A percentile compares a stretch with the other conserved stretches of the same genome.
Evolutionary conservation across 2,797 vertebrate species (phyloP).

Genomic region (Novumbra hubbsi): DNA sequence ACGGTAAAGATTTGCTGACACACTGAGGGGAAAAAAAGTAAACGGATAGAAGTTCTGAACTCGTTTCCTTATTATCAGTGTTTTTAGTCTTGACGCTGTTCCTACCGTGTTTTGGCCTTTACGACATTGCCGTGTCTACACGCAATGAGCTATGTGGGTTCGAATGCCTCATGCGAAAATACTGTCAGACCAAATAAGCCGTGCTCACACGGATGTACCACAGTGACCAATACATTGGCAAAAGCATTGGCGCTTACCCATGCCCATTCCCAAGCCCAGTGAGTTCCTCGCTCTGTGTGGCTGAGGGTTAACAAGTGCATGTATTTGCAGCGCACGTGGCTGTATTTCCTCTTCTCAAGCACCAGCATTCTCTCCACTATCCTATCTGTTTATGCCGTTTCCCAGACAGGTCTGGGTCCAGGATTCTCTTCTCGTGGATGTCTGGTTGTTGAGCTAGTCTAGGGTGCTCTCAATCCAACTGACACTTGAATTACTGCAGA

Average conservation of each 20-base stretch:
- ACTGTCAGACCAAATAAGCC: slow-evolving; percentile 10
- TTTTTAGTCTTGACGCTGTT: slow-evolving; percentile 13
- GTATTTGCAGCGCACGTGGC: no score
- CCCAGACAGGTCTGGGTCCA: not conserved
- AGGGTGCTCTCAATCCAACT: slow-evolving; percentile 44
- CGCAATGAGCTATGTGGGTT: slow-evolving; percentile 13
- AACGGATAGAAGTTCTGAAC: slow-evolving; percentile 13
- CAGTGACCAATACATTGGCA: slow-evolving; percentile 32
- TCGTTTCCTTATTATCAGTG: slow-evolving; percentile 31
- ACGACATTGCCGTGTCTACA: slow-evolving; percentile 36
- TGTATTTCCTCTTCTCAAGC: slow-evolving; percentile 36
- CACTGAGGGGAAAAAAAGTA: slow-evolving; percentile 12
- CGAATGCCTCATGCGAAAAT: slow-evolving; percentile 33
- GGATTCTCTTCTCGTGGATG: not conserved
- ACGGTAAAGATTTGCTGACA: not conserved
- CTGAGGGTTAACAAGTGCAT: slow-evolving; percentile 12
- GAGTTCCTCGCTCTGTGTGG: slow-evolving; percentile 20
- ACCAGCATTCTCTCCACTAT: slow-evolving; percentile 15
- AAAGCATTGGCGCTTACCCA: slow-evolving; percentile 5
- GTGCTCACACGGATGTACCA: slow-evolving; percentile 22
- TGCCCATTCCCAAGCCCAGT: slow-evolving; percentile 33
- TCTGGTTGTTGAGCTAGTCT: slow-evolving; percentile 33
- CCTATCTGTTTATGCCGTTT: no score
- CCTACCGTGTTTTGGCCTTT: slow-evolving; percentile 13
- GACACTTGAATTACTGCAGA: slow-evolving; percentile 52